Conservation (phyloP, 2,888 invertebrate species). For the Gibbula magus region DNA sequence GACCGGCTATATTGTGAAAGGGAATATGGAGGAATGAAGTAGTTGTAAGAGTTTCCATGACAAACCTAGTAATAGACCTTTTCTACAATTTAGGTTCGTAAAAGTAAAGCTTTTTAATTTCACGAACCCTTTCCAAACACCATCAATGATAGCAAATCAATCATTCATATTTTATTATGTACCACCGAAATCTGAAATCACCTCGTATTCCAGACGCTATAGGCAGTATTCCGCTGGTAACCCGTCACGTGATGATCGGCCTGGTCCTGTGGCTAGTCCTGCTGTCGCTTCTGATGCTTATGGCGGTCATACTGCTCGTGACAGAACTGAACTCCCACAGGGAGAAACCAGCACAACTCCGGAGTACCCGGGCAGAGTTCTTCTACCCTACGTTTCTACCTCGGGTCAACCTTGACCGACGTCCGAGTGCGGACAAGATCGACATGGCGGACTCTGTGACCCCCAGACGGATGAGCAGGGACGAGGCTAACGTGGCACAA, state of each 20-base stretch:
- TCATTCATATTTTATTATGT: no score
- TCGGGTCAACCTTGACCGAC: slow-evolving; percentile 14
- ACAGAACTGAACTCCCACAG: background rate
- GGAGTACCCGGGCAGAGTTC: background rate
- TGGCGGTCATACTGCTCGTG: slow-evolving; percentile 3
- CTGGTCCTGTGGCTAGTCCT: slow-evolving; percentile 18
- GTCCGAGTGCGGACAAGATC: slow-evolving; percentile 15
- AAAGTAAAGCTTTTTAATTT: no score
- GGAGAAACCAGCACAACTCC: background rate
- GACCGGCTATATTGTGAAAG: no score
- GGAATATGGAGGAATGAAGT: no score
- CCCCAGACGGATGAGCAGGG: slow-evolving; percentile 1
- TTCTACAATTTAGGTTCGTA: no score
- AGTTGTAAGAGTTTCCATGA: no score
- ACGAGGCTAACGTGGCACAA: background rate
- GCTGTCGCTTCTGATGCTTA: slow-evolving; percentile 2
- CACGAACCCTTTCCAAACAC: no score
- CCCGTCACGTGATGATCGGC: slow-evolving; percentile 15
- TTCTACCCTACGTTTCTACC: slow-evolving; percentile 22
- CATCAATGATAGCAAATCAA: no score
- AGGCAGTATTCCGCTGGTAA: background rate
- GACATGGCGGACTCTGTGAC: slow-evolving; percentile 9
- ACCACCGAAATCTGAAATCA: no score
- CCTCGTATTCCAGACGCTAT: background rate
- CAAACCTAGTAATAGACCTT: no score